A percentile compares a stretch with the other conserved stretches of the same genome.
Conservation (phyloP, 2,113 vertebrate genomes). For the Zeus faber region DNA sequence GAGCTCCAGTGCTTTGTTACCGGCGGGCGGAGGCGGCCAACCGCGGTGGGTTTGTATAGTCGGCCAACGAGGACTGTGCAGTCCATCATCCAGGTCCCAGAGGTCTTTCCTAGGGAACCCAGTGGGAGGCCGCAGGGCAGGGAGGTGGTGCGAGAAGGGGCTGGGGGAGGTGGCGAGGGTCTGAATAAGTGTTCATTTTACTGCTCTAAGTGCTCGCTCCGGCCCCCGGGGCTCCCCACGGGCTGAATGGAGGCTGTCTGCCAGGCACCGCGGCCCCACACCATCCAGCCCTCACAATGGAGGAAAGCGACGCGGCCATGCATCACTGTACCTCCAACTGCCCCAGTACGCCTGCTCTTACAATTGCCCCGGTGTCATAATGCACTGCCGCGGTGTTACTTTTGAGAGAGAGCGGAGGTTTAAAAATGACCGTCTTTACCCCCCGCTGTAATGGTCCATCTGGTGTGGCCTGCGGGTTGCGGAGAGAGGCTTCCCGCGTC, state of each 20-base stretch:
- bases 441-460: slow-evolving; percentile 58
- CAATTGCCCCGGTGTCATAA: slow-evolving; percentile 46
- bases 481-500: slow-evolving; percentile 44
- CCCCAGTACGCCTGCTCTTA: slow-evolving; percentile 52
- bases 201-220: slow-evolving; percentile 67
- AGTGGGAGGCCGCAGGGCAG: slow-evolving; percentile 53
- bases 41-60: slow-evolving; percentile 25
- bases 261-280: slow-evolving; percentile 38
- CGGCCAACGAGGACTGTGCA: slow-evolving; percentile 29
- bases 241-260: slow-evolving; percentile 39
- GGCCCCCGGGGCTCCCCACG: slow-evolving; percentile 58
- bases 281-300: slow-evolving; percentile 58
- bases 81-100: slow-evolving; percentile 61
- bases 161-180: slow-evolving; percentile 16
- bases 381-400: slow-evolving; percentile 38
- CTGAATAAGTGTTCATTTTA: slow-evolving; percentile 72
- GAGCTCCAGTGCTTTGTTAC: slow-evolving; percentile 43
- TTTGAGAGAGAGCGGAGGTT: slow-evolving; percentile 38
- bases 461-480: slow-evolving; percentile 48
- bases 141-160: slow-evolving; percentile 48
- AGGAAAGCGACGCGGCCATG: slow-evolving; percentile 45
- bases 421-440: slow-evolving; percentile 53
- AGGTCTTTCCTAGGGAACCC: slow-evolving; percentile 53
- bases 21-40: slow-evolving; percentile 32
- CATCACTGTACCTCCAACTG: slow-evolving; percentile 58